These are phyloP conservation scores for Nycticryphes semicollaris DNA, from an alignment of 2,113 vertebrate genomes.

Conservation along the genomic window DNA sequence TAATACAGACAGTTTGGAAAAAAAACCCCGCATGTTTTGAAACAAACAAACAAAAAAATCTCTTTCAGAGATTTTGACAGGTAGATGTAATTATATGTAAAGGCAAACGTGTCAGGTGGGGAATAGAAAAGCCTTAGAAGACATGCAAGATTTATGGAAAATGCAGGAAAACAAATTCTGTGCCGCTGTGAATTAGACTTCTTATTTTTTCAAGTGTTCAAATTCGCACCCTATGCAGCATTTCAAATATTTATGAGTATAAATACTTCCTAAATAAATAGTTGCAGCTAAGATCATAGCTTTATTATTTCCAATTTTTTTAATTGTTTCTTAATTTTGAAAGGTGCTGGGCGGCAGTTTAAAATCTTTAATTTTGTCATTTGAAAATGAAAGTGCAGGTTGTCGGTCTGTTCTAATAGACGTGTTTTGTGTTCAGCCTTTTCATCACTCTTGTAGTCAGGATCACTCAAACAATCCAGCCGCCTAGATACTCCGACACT, in stretches of 20 bases:
- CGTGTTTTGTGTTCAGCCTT: slow-evolving; percentile 27
- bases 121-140: background rate
- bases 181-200: background rate
- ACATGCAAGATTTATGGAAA: background rate
- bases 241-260: background rate
- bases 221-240: background rate
- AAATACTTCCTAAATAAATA: background rate
- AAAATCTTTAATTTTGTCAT: background rate
- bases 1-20: background rate
- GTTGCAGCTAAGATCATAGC: background rate
- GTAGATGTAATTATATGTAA: background rate
- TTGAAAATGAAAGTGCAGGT: background rate
- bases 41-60: background rate
- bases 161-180: background rate
- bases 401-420: background rate
- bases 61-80: background rate
- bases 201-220: background rate
- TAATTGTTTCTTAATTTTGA: background rate
- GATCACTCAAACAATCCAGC: slow-evolving; percentile 48
- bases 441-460: slow-evolving; percentile 37
- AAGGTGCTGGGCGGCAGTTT: background rate
- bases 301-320: background rate
- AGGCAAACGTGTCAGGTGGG: background rate
- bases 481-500: background rate
- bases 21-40: background rate